A percentile compares a stretch with the other conserved stretches of the same genome.
phyloP scores from a whole-genome alignment of 2,888 invertebrate species.

The Mythimna impura region DNA sequence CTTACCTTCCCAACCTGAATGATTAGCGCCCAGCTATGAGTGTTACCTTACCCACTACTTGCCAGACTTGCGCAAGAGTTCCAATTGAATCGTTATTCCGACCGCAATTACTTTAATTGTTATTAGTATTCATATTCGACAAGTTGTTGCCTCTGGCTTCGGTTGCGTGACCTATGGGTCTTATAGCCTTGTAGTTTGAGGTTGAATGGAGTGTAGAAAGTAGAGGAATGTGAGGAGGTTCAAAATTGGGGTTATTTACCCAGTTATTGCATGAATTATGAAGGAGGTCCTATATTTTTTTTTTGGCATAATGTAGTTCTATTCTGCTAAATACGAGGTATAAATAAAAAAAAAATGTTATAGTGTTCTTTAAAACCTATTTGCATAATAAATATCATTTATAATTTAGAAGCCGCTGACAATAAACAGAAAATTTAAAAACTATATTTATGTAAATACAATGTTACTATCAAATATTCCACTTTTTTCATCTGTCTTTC shows the following conservation, averaged over 20 bases:
- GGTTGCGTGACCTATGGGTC: constrained; percentile 53
- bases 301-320: too few relatives aligned
- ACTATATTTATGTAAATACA: too few relatives aligned
- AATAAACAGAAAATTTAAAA: too few relatives aligned
- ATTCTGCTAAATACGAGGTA: too few relatives aligned
- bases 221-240: background rate
- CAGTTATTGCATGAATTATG: too few relatives aligned
- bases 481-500: too few relatives aligned
- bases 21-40: constrained; percentile 40
- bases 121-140: constrained; percentile 56
- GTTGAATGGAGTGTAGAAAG: background rate
- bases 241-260: background rate
- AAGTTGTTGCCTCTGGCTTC: constrained; percentile 54
- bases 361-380: too few relatives aligned
- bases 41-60: background rate
- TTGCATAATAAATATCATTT: too few relatives aligned
- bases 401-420: too few relatives aligned
- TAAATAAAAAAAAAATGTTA: too few relatives aligned
- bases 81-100: constrained; percentile 59
- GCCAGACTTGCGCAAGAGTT: constrained; percentile 50
- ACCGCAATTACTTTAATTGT: constrained; percentile 64
- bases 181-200: constrained; percentile 25
- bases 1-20: constrained; percentile 26
- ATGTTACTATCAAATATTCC: too few relatives aligned
- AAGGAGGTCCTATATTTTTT: too few relatives aligned